Percentiles rank a stretch among this genome's conserved stretches.
Conservation (phyloP, 37 sponge, comb jelly and placozoan genomes). For the Tethya wilhelma region DNA sequence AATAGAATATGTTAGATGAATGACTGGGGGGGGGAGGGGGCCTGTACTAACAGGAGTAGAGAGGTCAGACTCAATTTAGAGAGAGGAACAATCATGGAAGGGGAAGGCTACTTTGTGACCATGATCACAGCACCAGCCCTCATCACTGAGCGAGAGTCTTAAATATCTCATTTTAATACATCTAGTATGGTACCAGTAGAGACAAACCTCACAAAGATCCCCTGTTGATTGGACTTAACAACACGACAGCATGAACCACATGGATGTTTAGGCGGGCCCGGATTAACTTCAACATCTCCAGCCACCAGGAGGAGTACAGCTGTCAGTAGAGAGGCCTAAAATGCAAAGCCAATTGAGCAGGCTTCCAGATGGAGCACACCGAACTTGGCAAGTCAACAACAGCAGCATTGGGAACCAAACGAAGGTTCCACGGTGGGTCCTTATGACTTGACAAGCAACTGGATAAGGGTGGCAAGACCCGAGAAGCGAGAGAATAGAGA, state of each 20-base stretch:
- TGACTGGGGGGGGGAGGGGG: background rate
- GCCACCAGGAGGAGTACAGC: too few species aligned
- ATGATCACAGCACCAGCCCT: slow-evolving; percentile 5
- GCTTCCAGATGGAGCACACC: slow-evolving; percentile 1
- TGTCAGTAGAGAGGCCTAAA: background rate
- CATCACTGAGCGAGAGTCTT: background rate
- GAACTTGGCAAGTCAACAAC: background rate
- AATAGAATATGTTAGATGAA: background rate
- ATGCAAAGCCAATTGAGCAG: background rate
- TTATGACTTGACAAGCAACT: too few species aligned
- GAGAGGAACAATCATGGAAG: background rate
- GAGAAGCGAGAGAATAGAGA: too few species aligned
- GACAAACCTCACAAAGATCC: slow-evolving; percentile 4
- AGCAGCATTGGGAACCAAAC: background rate
- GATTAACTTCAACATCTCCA: too few species aligned
- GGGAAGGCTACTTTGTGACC: slow-evolving; percentile 3
- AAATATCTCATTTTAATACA: background rate
- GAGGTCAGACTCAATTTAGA: background rate
- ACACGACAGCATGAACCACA: background rate
- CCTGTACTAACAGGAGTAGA: background rate
- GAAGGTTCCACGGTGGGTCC: background rate
- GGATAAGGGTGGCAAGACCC: too few species aligned
- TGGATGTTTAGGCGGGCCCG: too few species aligned
- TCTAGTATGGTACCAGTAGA: slow-evolving; percentile 14
- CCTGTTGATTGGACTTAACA: background rate